Evolutionary conservation across 2,113 vertebrate species (phyloP).

Genomic region (Chelonoidis abingdonii): DNA sequence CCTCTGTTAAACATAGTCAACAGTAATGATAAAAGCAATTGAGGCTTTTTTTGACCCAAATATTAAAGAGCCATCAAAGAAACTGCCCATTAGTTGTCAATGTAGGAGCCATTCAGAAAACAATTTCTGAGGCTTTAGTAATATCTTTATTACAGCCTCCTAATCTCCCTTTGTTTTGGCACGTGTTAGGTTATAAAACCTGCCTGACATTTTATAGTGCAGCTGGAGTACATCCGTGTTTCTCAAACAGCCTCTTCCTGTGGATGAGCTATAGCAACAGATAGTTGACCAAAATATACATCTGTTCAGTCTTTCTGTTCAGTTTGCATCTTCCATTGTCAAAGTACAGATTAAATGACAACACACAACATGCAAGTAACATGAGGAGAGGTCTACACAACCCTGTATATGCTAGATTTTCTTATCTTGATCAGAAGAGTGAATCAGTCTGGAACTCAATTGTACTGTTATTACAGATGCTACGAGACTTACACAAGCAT

Average conservation of each 20-base stretch:
- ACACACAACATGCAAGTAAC: background rate
- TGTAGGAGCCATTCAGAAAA: constrained; percentile 1
- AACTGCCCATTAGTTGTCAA: background rate
- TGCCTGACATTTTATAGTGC: background rate
- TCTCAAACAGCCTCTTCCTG: rapidly evolving
- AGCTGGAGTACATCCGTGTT: background rate
- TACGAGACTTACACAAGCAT: too few species aligned
- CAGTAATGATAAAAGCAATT: background rate
- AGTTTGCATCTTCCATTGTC: background rate
- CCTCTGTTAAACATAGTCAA: background rate
- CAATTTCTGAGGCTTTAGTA: background rate
- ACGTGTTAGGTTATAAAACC: background rate
- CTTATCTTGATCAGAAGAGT: background rate
- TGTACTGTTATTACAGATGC: background rate
- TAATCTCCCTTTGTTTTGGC: background rate
- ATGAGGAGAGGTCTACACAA: background rate
- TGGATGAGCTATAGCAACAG: background rate
- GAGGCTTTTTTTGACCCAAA: background rate
- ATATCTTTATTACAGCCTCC: background rate
- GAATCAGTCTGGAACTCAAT: background rate
- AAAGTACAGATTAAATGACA: background rate
- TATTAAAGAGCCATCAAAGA: background rate
- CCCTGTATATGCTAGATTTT: background rate
- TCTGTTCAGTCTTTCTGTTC: background rate
- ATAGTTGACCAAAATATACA: background rate